These are phyloP conservation scores for Labrus mixtus DNA, from an alignment of 2,113 vertebrate species.

Conservation along the genomic window DNA sequence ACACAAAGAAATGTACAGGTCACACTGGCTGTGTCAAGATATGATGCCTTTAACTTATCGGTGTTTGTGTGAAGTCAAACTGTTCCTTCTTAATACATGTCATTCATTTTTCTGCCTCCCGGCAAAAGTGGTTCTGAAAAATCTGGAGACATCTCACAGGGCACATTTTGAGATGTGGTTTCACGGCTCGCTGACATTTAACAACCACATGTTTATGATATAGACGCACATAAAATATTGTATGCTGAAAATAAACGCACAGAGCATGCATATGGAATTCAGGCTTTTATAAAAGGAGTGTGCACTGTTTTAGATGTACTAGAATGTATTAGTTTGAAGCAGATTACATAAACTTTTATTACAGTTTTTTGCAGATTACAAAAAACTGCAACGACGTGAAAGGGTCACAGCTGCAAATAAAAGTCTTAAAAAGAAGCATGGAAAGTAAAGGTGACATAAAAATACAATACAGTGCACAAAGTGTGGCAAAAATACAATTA, in stretches of 20 bases:
- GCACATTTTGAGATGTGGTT: constrained; percentile 44
- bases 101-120: constrained; percentile 17
- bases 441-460: too few species aligned
- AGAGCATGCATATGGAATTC: neutral
- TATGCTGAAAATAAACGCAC: constrained; percentile 33
- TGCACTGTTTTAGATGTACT: neutral
- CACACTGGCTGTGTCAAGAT: constrained; percentile 14
- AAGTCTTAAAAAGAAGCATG: too few species aligned
- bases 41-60: constrained; percentile 40
- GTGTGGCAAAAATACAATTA: too few species aligned
- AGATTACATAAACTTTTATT: neutral
- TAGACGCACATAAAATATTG: constrained; percentile 24
- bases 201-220: constrained; percentile 39
- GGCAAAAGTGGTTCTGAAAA: neutral
- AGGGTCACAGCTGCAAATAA: too few species aligned
- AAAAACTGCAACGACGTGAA: too few species aligned
- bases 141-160: constrained; percentile 26
- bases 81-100: constrained; percentile 39
- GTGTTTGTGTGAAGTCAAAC: constrained; percentile 36
- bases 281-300: neutral
- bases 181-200: constrained; percentile 31
- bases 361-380: too few species aligned
- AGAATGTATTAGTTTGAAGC: neutral
- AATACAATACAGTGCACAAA: too few species aligned
- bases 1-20: constrained; percentile 40